Evolutionary conservation across 2,888 invertebrate genomes (phyloP), one percentile per base, ranked within the genome.

Genomic region (Helicoverpa assulta): DNA sequence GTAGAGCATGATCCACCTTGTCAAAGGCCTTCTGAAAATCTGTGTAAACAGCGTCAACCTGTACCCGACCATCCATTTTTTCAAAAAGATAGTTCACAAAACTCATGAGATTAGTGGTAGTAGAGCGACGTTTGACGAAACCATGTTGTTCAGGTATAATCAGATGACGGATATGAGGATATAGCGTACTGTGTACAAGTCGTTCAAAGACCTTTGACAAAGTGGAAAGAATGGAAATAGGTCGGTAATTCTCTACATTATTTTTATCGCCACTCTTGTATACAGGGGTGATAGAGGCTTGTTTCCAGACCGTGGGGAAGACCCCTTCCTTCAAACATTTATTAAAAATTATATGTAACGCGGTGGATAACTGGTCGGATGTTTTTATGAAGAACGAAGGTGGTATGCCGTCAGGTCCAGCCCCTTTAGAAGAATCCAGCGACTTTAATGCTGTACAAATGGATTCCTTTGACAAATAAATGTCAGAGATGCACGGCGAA

Each of bases 11-110:
- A 50, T 58, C 58, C 29, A 58, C 58, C 19, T 16, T 58, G 47
- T 58, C 58, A 40, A 58, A 58, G 5, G 58, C 58, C 50, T 58
- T 58, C 47, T 16, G 19, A 58, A 43, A 58, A 47, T 58, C 58
- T 7, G 43, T 43, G 43, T 43, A 43, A 8, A 43, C 43, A 12
- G 43, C 43, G 12, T 43, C 43, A 10, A 43, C 43, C 12, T 33
- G 33, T 43, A 50, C n/a, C n/a, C 50, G 16, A n/a, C n/a, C n/a
- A n/a, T 50, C 50, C n/a, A 60, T 51, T 2, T 60, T 60, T 33
- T 60, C 59, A 51, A 60, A 60, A 12, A 60, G 6, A 14, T 18
- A 51, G 14, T 47, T 50, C 0, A 33, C 18, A 33, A 60, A 60
- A 3, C 18, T 16, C 33, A 59, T 21, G 3, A 59, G 50, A 26